Percentiles rank a stretch among this genome's conserved stretches.
Conservation (phyloP, 2,113 vertebrate genomes). For the Leptobrachium leishanense region DNA sequence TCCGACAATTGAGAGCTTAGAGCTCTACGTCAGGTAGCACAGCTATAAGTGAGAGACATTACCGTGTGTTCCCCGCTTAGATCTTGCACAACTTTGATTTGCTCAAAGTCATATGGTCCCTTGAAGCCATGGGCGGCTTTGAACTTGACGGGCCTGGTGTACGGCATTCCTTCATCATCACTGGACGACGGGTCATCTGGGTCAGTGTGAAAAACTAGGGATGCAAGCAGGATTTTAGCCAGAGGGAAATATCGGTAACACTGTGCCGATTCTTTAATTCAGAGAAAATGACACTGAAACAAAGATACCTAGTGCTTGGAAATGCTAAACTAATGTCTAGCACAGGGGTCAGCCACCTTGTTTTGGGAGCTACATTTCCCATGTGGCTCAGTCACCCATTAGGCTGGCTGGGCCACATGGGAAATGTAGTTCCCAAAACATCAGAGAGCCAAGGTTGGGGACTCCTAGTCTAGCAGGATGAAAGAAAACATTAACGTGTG, state of each 20-base stretch:
- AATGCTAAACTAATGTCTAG: too few species aligned
- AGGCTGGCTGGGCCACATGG: too few species aligned
- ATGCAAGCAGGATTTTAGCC: not conserved
- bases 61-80: constrained; percentile 98
- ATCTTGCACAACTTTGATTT: constrained; percentile 96
- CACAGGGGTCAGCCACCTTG: too few species aligned
- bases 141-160: constrained; percentile 94
- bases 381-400: too few species aligned
- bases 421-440: too few species aligned
- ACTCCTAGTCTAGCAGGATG: too few species aligned
- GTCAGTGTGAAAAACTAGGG: constrained; percentile 92
- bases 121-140: constrained; percentile 97
- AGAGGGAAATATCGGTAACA: not conserved
- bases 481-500: too few species aligned
- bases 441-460: too few species aligned
- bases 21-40: not conserved
- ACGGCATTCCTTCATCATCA: constrained; percentile 98
- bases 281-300: too few species aligned
- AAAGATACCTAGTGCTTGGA: too few species aligned
- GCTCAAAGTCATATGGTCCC: constrained; percentile 96
- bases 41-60: constrained; percentile 48
- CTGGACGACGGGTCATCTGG: constrained; percentile 95
- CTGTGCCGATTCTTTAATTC: not conserved
- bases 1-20: not conserved
- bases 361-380: too few species aligned